These are phyloP conservation scores for Phortica magna DNA, from an alignment of 2,888 invertebrate species.

Conservation along the genomic window DNA sequence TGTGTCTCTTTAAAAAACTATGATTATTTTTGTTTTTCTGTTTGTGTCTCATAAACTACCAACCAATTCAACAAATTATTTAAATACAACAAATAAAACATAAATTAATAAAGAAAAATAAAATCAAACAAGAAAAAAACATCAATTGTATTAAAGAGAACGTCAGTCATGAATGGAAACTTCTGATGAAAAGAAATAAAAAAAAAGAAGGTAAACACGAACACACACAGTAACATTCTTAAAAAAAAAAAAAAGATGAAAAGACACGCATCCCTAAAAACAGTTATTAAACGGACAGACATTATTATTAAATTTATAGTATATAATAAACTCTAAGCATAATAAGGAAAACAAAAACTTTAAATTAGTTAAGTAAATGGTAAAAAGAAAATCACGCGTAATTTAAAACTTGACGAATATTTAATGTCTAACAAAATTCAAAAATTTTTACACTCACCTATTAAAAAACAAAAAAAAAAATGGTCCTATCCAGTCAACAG, in stretches of 20 bases:
- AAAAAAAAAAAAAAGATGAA: background rate
- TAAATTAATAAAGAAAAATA: conserved; percentile 38
- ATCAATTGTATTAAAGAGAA: conserved; percentile 22
- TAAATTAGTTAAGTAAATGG: conserved; percentile 34
- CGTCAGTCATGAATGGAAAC: background rate
- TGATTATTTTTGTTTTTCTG: conserved; percentile 21
- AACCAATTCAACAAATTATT: conserved; percentile 3
- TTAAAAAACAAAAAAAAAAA: background rate
- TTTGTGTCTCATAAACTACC: conserved; percentile 25
- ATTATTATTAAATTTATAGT: conserved; percentile 38
- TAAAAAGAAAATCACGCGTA: background rate
- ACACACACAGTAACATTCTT: background rate
- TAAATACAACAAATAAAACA: conserved; percentile 5
- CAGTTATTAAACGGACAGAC: conserved; percentile 19
- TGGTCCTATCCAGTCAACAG: background rate
- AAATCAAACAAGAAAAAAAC: too few relatives aligned
- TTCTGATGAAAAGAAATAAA: background rate
- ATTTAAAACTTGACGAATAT: conserved; percentile 30
- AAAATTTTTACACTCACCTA: conserved; percentile 27
- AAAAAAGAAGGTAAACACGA: background rate
- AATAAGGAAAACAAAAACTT: conserved; percentile 17
- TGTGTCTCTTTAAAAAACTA: conserved; percentile 20
- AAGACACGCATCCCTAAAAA: background rate
- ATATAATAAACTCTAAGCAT: conserved; percentile 11
- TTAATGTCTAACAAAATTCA: conserved; percentile 40